Evolutionary conservation across 1,140 invertebrate genomes (phyloP), one percentile per base, ranked within the genome.

Genomic region (Drosophila subobscura): DNA sequence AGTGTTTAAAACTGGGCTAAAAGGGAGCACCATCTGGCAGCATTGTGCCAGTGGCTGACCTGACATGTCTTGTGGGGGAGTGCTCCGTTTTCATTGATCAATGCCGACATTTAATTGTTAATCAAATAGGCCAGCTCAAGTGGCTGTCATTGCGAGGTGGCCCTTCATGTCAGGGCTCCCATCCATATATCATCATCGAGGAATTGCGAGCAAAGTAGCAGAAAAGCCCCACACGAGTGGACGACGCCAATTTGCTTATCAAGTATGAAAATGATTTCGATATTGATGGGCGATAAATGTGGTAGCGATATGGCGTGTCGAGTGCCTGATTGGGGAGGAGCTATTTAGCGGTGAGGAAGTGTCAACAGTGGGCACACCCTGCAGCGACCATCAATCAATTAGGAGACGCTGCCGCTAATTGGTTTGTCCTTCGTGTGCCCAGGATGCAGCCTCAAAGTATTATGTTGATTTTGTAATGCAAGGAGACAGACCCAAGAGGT

Each of bases 331-430:
- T 50, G 55, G 57, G 22, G 16, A 20, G 16, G 16, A 20, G 44
- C 53, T 63, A 77, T 77, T 53, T 68, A 40, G 44, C 40, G 37
- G 23, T 29, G 44, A 41, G 25, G 23, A 29, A 29, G 10, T 37
- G 33, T 37, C 23, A 33, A 65, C 61, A 65, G 61, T 65, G 29
- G 58, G 12, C 63, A 65, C 63, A 66, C 56, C 47, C 20, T 37
- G 23, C 60, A 27, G 12, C n/a, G 33, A 44, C 77, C 76, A 79
- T 83, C 78, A 81, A 83, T 81, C 78, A 81, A 81, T 81, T 83
- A 83, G 64, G 41, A 46, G 47, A 22, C 29, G 67, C 20, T 46
- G 10, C 22, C 33, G 58, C 74, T 83, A 81, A 83, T 81, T 81
- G 78, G 20, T 23, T 45, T 27, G 23, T 37, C 58, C 55, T 50